Evolutionary conservation across 2,113 vertebrate species (phyloP), one percentile per base, ranked within the genome.

Genomic region (Rostratula benghalensis): DNA sequence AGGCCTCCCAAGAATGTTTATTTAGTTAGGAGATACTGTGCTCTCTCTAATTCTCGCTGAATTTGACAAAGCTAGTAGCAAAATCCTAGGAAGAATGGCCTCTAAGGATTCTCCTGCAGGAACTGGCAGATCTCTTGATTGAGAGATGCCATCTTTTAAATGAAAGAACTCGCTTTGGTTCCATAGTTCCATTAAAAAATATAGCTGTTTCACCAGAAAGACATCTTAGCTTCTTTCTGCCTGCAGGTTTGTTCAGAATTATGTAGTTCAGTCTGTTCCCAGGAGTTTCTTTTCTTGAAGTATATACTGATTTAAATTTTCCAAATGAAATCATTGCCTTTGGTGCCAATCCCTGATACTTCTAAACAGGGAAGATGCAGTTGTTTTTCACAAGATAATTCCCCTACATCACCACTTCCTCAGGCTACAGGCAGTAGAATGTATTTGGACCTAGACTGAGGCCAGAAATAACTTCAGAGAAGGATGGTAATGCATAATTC

Each of bases 221-320:
- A 13, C 7, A 25, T 75, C 17, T 39, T 63, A 17, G 25, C 22
- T 65, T 90, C 28, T 76, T 90, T 84, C 43, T 75, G 48, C 73
- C 74, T 89, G n/a, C 54, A 80, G 60, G 18, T 65, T 65, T 88
- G 11, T 68, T 91, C 8, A 2, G 23, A 82, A 81, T 67, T 74
- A 76, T 6, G 9, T 77, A 48, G 43, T 73, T 93, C 10, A 2
- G n/a, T 84, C 39, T 68, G 24, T 68, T 50, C 48, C 15, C 57
- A 69, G 37, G 70, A 75, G 45, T 64, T 87, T 81, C 24, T 87
- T 21, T 61, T 87, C 37, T 69, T 79, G 31, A 76, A 92, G 48
- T 68, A 13, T 43, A 16, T 79, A 60, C 48, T 89, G 43, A 94
- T 92, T 92, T 73, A 71, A 89, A 70, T 91, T 84, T 93, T 94